These are phyloP conservation scores for Cirrhinus molitorella DNA, from an alignment of 2,797 vertebrate genomes.

Conservation along the genomic window DNA sequence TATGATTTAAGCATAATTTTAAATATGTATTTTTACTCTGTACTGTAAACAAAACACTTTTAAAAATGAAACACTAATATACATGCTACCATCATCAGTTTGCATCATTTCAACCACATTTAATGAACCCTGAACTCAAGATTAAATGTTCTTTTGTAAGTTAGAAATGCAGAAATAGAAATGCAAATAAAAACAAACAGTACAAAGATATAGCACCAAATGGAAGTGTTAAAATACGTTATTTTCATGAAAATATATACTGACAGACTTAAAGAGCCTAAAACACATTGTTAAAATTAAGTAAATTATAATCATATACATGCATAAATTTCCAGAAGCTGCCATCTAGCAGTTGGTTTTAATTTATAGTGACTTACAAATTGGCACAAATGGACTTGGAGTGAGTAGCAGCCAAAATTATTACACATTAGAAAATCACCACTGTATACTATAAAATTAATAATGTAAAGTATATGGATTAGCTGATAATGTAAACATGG, in stretches of 20 bases:
- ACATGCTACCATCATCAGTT: not conserved
- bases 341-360: not conserved
- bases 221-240: not conserved
- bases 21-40: not conserved
- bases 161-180: too few relatives aligned
- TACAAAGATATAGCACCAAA: slow-evolving; percentile 21
- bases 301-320: not conserved
- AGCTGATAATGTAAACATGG: not conserved
- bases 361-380: not conserved
- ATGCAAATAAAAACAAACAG: slow-evolving; percentile 7
- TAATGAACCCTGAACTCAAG: not conserved
- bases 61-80: not conserved
- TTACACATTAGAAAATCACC: slow-evolving; percentile 4
- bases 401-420: slow-evolving; percentile 13
- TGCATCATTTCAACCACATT: not conserved
- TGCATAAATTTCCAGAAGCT: slow-evolving; percentile 14
- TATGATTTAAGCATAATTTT: not conserved
- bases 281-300: not conserved
- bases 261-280: not conserved
- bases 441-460: slow-evolving; percentile 6
- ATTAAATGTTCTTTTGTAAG: not conserved
- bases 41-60: not conserved
- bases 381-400: not conserved
- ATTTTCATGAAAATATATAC: slow-evolving; percentile 1
- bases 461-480: slow-evolving; percentile 2